phyloP scores from a whole-genome alignment of 1,140 invertebrate species.

The Odontomachus brunneus region DNA sequence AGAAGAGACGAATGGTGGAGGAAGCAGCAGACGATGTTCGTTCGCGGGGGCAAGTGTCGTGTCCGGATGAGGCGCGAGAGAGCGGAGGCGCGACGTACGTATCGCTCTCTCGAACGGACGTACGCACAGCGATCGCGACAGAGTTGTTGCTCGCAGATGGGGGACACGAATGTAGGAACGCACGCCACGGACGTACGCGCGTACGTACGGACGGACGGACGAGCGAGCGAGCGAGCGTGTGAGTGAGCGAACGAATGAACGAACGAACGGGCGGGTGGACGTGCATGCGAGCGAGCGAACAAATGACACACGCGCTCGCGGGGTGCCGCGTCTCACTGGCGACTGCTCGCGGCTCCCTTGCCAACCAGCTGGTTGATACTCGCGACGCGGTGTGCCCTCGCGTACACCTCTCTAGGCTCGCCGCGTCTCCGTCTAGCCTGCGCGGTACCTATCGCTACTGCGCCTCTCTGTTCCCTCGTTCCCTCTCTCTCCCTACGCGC shows the following conservation, averaged over 20 bases:
- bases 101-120: conserved; percentile 23
- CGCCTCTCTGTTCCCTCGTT: conserved; percentile 53
- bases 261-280: conserved; percentile 60
- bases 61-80: conserved; percentile 25
- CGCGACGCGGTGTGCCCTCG: conserved; percentile 73
- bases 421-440: conserved; percentile 52
- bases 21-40: conserved; percentile 48
- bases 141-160: not conserved
- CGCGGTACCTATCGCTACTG: conserved; percentile 47
- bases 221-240: conserved; percentile 56
- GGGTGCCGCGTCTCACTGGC: conserved; percentile 83
- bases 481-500: conserved; percentile 19
- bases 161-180: too few relatives aligned
- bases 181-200: not conserved
- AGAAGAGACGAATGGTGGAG: not conserved
- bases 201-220: conserved; percentile 52
- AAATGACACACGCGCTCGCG: conserved; percentile 78
- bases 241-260: conserved; percentile 50
- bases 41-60: conserved; percentile 36
- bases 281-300: conserved; percentile 64
- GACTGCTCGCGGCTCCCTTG: conserved; percentile 80
- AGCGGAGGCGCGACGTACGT: conserved; percentile 1
- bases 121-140: not conserved
- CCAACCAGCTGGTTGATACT: conserved; percentile 82
- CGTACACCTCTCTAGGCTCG: conserved; percentile 75